These are phyloP conservation scores for Drosophila gunungcola DNA, from an alignment of 1,140 invertebrate genomes.

Conservation along the genomic window DNA sequence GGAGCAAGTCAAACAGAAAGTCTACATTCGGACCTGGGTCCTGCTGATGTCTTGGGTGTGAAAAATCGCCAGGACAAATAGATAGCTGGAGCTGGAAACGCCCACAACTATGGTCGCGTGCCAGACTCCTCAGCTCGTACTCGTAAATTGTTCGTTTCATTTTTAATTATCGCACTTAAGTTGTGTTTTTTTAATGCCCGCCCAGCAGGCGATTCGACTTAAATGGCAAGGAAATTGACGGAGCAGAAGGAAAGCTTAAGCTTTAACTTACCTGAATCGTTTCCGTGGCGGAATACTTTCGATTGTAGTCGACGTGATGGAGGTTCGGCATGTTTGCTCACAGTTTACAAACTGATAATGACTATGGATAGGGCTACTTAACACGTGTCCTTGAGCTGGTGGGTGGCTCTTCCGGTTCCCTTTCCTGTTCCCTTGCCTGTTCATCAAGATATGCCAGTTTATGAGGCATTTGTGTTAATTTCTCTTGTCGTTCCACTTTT, in stretches of 20 bases:
- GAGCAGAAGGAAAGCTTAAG: background rate
- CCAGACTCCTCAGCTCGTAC: slow-evolving; percentile 56
- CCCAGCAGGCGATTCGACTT: slow-evolving; percentile 20
- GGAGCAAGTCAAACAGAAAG: slow-evolving; percentile 29
- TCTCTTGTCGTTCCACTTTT: slow-evolving; percentile 60
- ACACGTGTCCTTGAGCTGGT: slow-evolving; percentile 63
- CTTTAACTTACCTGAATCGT: slow-evolving; percentile 80
- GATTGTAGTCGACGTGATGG: slow-evolving; percentile 83
- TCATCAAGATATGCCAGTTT: slow-evolving; percentile 73
- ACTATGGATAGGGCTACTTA: slow-evolving; percentile 64
- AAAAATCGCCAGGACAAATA: slow-evolving; percentile 44
- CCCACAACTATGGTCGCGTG: slow-evolving; percentile 61
- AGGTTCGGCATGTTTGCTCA: slow-evolving; percentile 83
- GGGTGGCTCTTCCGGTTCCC: slow-evolving; percentile 38
- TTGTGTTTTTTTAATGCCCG: slow-evolving; percentile 52
- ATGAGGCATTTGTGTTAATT: slow-evolving; percentile 83
- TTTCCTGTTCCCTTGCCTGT: slow-evolving; percentile 32
- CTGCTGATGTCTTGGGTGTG: slow-evolving; percentile 40
- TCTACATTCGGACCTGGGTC: slow-evolving; percentile 15
- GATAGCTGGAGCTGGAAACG: slow-evolving; percentile 24
- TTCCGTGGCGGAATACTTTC: slow-evolving; percentile 84
- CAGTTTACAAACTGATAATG: slow-evolving; percentile 60
- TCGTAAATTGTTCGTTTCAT: slow-evolving; percentile 74
- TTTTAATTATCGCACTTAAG: slow-evolving; percentile 79
- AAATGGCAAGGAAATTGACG: slow-evolving; percentile 2